phyloP scores from a whole-genome alignment of 2,113 vertebrate species.

The Gymnorhina tibicen region DNA sequence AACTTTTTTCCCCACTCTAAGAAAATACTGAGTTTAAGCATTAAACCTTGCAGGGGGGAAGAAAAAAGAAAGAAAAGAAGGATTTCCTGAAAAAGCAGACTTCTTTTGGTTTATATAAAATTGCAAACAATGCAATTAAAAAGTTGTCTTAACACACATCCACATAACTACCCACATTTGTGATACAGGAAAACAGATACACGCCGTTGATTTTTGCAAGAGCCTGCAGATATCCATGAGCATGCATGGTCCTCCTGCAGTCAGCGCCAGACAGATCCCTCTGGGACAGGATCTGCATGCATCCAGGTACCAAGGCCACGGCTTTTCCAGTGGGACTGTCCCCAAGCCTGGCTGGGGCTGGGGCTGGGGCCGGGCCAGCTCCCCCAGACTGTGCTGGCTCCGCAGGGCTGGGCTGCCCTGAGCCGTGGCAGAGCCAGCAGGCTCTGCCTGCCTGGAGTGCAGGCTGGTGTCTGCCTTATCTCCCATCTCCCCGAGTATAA shows the following conservation, averaged over 20 bases:
- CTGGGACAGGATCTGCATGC: background rate
- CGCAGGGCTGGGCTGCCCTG: background rate
- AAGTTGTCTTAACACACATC: rapidly evolving
- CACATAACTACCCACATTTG: rapidly evolving
- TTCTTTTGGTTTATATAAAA: background rate
- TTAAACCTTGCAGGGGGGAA: rapidly evolving
- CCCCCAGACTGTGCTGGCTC: background rate
- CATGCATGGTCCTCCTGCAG: rapidly evolving
- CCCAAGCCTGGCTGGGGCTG: background rate
- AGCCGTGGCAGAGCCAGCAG: background rate
- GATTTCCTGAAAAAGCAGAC: rapidly evolving
- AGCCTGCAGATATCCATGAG: background rate
- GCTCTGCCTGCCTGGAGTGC: background rate
- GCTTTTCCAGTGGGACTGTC: background rate
- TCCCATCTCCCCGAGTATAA: constrained; percentile 29
- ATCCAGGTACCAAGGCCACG: background rate
- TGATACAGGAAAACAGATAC: rapidly evolving
- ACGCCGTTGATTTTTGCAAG: rapidly evolving
- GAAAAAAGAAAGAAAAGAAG: background rate
- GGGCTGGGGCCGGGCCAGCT: background rate
- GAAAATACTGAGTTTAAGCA: background rate
- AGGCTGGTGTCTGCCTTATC: constrained; percentile 25
- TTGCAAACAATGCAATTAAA: background rate
- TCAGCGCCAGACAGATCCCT: background rate
- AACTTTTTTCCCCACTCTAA: background rate